phyloP scores from a whole-genome alignment of 2,888 invertebrate species.

The Drosophila diplacantha region DNA sequence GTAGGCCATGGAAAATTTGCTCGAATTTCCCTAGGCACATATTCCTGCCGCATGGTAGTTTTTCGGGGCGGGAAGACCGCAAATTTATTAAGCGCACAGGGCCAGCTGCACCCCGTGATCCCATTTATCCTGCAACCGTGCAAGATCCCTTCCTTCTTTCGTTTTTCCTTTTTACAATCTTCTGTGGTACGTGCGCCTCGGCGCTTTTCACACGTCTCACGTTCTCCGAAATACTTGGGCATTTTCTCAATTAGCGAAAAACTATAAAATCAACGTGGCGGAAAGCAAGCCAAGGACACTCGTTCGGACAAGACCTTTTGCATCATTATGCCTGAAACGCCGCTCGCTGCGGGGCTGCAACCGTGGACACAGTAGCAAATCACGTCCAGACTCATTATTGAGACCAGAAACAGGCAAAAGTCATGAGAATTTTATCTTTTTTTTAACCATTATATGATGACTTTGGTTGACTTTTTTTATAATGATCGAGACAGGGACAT shows the following conservation, averaged over 20 bases:
- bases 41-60: constrained; percentile 35
- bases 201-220: constrained; percentile 55
- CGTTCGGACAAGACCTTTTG: constrained; percentile 10
- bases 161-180: neutral
- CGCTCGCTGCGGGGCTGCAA: constrained; percentile 27
- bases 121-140: constrained; percentile 15
- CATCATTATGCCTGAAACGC: constrained; percentile 47
- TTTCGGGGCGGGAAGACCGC: constrained; percentile 69
- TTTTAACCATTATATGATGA: neutral
- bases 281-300: constrained; percentile 45
- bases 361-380: constrained; percentile 35
- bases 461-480: constrained; percentile 10
- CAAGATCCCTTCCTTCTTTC: constrained; percentile 7
- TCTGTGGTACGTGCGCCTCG: constrained; percentile 54
- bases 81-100: constrained; percentile 61
- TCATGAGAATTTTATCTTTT: constrained; percentile 21
- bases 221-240: constrained; percentile 8
- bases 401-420: constrained; percentile 18
- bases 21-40: constrained; percentile 38
- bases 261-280: constrained; percentile 51
- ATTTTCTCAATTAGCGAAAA: constrained; percentile 57
- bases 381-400: constrained; percentile 31
- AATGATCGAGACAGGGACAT: constrained; percentile 19
- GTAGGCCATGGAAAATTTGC: constrained; percentile 50
- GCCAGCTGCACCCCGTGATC: constrained; percentile 52